Conservation (phyloP, 1,140 invertebrate species). For the Drosophila orosa region DNA sequence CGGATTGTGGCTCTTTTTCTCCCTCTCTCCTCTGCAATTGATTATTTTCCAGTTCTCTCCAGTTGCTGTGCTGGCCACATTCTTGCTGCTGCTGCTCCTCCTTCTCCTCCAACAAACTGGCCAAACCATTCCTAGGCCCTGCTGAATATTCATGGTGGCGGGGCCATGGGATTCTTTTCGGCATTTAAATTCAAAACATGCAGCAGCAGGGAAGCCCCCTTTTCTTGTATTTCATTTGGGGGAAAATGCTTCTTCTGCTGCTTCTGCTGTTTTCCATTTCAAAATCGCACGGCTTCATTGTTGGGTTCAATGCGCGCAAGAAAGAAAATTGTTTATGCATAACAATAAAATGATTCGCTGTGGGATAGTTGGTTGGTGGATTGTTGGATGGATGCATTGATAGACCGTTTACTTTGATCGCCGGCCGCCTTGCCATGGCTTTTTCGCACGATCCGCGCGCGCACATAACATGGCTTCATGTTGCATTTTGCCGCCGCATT, state of each 20-base stretch:
- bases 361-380: constrained; percentile 2
- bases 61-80: constrained; percentile 36
- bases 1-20: constrained; percentile 1
- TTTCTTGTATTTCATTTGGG: constrained; percentile 31
- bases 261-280: constrained; percentile 32
- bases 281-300: constrained; percentile 38
- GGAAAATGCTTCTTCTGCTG: constrained; percentile 10
- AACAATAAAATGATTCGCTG: constrained; percentile 35
- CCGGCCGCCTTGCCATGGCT: constrained; percentile 15
- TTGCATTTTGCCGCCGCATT: constrained; percentile 29
- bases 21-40: constrained; percentile 33
- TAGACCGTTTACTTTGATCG: constrained; percentile 40
- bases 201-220: background rate
- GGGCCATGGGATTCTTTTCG: constrained; percentile 11
- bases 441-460: constrained; percentile 45
- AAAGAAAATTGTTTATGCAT: constrained; percentile 45
- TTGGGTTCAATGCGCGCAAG: constrained; percentile 38
- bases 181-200: constrained; percentile 39
- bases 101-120: background rate
- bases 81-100: constrained; percentile 1
- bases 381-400: constrained; percentile 15
- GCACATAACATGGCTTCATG: constrained; percentile 9
- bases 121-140: background rate
- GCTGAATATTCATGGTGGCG: constrained; percentile 43
- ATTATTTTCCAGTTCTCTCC: constrained; percentile 50